Evolutionary conservation across 2,113 vertebrate genomes (phyloP).

Genomic region (Otolemur garnettii): DNA sequence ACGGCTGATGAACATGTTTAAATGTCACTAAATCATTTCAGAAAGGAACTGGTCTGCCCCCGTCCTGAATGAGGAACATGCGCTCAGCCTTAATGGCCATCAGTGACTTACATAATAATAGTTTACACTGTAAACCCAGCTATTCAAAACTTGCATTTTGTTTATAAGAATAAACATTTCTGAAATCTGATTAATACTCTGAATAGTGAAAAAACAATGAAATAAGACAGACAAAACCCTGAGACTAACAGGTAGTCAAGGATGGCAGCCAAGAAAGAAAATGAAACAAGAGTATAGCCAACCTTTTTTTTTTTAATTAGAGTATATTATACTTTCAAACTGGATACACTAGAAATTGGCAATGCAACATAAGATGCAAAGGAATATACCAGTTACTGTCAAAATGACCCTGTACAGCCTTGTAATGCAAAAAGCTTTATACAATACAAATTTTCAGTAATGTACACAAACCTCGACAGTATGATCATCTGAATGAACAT

Average conservation of each 20-base stretch:
- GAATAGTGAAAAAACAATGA: constrained; percentile 31
- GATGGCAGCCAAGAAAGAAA: constrained; percentile 78
- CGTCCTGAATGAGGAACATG: not conserved
- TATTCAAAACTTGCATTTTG: not conserved
- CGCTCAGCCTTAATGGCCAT: not conserved
- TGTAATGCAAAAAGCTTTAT: constrained; percentile 99
- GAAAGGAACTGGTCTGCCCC: not conserved
- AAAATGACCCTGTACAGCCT: constrained; percentile 99
- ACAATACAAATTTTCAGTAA: constrained; percentile 98
- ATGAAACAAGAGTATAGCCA: constrained; percentile 88
- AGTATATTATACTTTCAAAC: constrained; percentile 99
- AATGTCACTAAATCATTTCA: not conserved
- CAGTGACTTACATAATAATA: not conserved
- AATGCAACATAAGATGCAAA: constrained; percentile 97
- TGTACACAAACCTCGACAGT: constrained; percentile 91
- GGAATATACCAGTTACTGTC: constrained; percentile 97
- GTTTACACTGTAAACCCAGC: not conserved
- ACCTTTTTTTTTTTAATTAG: constrained; percentile 92
- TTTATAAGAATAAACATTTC: not conserved
- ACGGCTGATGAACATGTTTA: not conserved
- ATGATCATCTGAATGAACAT: constrained; percentile 92
- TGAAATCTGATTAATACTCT: not conserved
- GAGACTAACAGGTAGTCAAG: constrained; percentile 44
- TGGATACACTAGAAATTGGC: constrained; percentile 99
- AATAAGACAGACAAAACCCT: not conserved